Percentiles rank a stretch among this genome's conserved stretches.
Evolutionary conservation across 2,113 vertebrate genomes (phyloP).

Genomic region (Rousettus leschenaultii): DNA sequence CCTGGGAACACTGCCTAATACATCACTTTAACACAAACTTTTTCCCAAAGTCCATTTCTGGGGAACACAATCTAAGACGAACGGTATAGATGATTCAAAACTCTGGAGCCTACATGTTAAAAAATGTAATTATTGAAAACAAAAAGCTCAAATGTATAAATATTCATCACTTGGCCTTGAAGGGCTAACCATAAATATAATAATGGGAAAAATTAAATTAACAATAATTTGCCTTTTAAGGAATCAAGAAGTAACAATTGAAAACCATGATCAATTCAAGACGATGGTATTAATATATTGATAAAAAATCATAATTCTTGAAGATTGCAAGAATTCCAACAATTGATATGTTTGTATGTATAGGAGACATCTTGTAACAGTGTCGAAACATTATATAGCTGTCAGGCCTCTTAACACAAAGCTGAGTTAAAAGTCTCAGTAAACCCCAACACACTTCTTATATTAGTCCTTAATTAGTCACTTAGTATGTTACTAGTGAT

Average conservation of each 20-base stretch:
- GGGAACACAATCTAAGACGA: not conserved
- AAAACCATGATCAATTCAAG: not conserved
- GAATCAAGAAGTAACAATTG: not conserved
- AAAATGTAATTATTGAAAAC: not conserved
- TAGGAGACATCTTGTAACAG: not conserved
- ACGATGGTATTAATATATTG: not conserved
- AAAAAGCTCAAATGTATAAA: not conserved
- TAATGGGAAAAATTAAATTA: not conserved
- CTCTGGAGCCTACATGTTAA: not conserved
- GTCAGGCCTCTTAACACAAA: not conserved
- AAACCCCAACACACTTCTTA: not conserved
- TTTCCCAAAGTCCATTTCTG: not conserved
- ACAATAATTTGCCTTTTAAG: not conserved
- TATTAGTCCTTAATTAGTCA: not conserved
- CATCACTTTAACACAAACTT: not conserved
- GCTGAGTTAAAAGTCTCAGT: not conserved
- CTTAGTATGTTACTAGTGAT: not conserved
- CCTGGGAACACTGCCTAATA: not conserved
- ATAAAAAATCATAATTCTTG: not conserved
- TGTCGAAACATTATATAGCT: not conserved
- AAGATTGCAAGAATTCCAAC: not conserved
- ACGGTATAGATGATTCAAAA: not conserved
- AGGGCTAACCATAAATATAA: not conserved
- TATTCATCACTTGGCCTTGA: not conserved
- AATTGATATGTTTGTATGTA: not conserved